phyloP scores from a whole-genome alignment of 2,797 vertebrate species.

The Delichon dasypus region DNA sequence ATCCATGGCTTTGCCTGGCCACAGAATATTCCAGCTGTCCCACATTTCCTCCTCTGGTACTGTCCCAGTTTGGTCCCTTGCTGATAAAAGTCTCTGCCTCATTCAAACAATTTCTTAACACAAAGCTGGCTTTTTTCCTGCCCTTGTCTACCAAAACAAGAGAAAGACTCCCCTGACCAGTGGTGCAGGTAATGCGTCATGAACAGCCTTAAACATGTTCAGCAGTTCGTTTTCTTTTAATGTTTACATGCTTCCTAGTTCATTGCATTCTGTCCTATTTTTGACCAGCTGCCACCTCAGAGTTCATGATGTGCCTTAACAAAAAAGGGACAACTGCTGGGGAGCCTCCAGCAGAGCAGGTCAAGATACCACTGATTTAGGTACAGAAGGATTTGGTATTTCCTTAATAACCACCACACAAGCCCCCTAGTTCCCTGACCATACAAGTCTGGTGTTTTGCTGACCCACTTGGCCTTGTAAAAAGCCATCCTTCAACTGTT shows the following conservation, averaged over 20 bases:
- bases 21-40: neutral
- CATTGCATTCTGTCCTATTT: neutral
- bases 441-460: neutral
- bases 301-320: fast-evolving
- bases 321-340: neutral
- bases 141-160: neutral
- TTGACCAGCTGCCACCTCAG: neutral
- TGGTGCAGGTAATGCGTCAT: neutral
- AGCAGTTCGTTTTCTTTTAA: neutral
- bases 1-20: neutral
- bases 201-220: neutral
- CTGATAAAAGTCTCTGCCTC: too few species aligned
- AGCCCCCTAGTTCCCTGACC: neutral
- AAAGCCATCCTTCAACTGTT: neutral
- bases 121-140: neutral
- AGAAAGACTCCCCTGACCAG: neutral
- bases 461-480: neutral
- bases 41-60: neutral
- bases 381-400: neutral
- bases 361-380: neutral
- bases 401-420: neutral
- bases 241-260: neutral
- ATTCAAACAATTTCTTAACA: neutral
- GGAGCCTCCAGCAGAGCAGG: neutral
- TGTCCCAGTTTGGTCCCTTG: neutral